Conservation (phyloP, 2,797 vertebrate genomes). For the Melanotaenia pygmaea region DNA sequence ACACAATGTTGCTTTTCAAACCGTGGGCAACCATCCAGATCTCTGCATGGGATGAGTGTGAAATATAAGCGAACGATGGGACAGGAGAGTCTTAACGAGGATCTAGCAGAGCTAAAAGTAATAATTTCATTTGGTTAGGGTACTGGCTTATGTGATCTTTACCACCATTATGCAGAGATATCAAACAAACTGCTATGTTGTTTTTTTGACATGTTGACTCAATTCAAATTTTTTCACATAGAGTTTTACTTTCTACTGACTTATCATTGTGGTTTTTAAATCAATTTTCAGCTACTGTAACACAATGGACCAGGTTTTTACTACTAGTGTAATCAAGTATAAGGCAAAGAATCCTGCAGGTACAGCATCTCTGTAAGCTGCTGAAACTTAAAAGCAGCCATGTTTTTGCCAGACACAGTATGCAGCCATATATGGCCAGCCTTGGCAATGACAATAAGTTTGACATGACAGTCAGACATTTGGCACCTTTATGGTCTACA, state of each 20-base stretch:
- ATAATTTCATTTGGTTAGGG: constrained; percentile 31
- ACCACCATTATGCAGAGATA: constrained; percentile 43
- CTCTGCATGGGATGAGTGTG: constrained; percentile 47
- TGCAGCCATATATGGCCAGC: background rate
- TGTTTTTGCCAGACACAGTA: background rate
- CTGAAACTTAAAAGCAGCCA: background rate
- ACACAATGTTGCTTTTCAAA: constrained; percentile 49
- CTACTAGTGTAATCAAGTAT: constrained; percentile 1
- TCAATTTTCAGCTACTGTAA: constrained; percentile 8
- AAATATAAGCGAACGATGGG: constrained; percentile 42
- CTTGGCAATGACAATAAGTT: background rate
- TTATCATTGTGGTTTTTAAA: constrained; percentile 6
- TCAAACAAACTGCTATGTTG: background rate
- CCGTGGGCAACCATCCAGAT: constrained; percentile 56
- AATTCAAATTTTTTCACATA: too few species aligned
- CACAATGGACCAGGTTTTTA: background rate
- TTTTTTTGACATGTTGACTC: constrained; percentile 22
- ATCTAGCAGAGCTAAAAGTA: constrained; percentile 34
- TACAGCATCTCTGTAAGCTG: background rate
- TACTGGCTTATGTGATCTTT: constrained; percentile 44
- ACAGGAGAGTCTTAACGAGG: constrained; percentile 12
- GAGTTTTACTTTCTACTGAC: background rate
- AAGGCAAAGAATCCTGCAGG: background rate
- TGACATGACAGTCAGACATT: background rate
- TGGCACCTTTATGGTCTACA: too few species aligned